phyloP scores from a whole-genome alignment of 2,888 invertebrate genomes.

The Ametastegia equiseti region DNA sequence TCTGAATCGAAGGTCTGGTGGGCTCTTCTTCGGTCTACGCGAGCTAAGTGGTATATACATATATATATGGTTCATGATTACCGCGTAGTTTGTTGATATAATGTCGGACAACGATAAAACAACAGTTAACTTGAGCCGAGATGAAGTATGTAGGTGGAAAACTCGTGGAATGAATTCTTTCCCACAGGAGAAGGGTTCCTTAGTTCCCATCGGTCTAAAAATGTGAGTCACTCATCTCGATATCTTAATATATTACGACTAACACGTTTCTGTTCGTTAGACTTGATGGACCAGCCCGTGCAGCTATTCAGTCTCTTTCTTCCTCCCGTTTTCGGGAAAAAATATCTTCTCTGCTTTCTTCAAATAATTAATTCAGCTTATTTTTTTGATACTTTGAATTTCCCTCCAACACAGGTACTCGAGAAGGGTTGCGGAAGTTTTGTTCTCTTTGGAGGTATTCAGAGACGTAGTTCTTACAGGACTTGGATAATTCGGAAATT shows the following conservation, averaged over 20 bases:
- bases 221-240: constrained; percentile 39
- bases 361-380: neutral
- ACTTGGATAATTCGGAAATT: neutral
- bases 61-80: constrained; percentile 50
- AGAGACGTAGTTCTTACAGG: neutral
- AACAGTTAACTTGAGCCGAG: constrained; percentile 51
- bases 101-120: constrained; percentile 56
- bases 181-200: constrained; percentile 33
- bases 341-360: neutral
- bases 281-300: neutral
- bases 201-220: constrained; percentile 30
- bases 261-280: constrained; percentile 14
- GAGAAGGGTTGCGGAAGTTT: neutral
- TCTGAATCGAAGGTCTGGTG: constrained; percentile 8
- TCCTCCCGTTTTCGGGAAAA: no score
- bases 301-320: neutral
- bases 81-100: constrained; percentile 59
- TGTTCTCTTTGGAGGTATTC: neutral
- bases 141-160: constrained; percentile 35
- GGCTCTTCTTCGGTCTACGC: constrained; percentile 37
- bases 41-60: constrained; percentile 47
- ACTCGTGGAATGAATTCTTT: constrained; percentile 41
- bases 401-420: neutral
- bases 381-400: neutral
- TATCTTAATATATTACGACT: constrained; percentile 28